Base-by-base conservation (phyloP, 2,888 invertebrate genomes). In the Chymomyza fuscimana region DNA sequence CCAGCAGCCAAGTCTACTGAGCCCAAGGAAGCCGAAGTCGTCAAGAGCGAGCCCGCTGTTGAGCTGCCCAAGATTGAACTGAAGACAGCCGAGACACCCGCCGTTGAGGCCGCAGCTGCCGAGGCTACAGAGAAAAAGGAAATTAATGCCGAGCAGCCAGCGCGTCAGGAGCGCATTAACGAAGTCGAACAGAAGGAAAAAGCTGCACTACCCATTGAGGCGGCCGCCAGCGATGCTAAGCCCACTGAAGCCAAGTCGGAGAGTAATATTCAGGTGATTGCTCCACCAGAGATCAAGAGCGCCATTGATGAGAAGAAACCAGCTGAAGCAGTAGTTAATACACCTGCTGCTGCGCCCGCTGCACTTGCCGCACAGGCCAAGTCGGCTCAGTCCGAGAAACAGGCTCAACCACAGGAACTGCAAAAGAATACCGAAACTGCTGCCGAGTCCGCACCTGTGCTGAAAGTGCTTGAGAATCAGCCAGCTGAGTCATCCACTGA, bases 151-250 rank as follows among this genome's bases (percentile, higher is more conserved):
- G 86, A 82, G 65, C 74, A 78, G 65, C 77, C 81, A 0, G 86
- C 77, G 52, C 88, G 88, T 52, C 88, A 88, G 73, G 88, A 88
- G 72, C 85, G 88, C 46, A 82, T 70, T 46, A 72, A 67, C 22
- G 79, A 73, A 16, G 29, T 77, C n/a, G 74, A 76, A 50, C 74
- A 78, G 22, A 73, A 72, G 56, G 72, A 73, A 7, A 70, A 73
- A 36, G 63, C 76, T 19, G 72, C 74, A 6, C 62, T 19, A 10
- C 51, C 62, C 9, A 40, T 59, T 1, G 66, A 56, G 12, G 29
- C 73, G 36, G 68, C 46, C 4, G 76, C 46, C 19, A 29, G 72
- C 36, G 67, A 56, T 6, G 6, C 59, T 19, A 72, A 61, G 60
- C 61, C 19, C 9, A 63, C 22, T 12, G 67, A 50, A 56, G 63